Conservation (phyloP, 2,888 invertebrate genomes). For the Caenorhabditis auriculariae region DNA sequence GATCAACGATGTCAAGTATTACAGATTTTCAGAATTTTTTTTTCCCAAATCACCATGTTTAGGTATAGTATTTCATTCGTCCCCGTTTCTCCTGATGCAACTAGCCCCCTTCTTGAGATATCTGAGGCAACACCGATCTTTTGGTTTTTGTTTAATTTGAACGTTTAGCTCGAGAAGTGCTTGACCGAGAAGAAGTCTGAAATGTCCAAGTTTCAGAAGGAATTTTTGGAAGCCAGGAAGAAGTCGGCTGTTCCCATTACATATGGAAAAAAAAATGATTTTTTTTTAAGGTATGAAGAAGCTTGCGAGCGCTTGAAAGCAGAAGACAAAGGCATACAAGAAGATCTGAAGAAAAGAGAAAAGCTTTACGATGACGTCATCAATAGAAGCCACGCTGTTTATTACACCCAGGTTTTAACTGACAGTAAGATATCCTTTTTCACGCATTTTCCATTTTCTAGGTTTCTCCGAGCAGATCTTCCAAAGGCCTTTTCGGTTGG, state of each 20-base stretch:
- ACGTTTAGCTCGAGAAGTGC: slow-evolving; percentile 27
- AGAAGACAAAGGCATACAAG: slow-evolving; percentile 53
- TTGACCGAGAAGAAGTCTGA: slow-evolving; percentile 56
- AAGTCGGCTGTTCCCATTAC: slow-evolving; percentile 43
- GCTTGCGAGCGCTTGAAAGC: slow-evolving; percentile 48
- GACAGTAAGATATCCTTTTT: neutral
- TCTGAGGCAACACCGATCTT: slow-evolving; percentile 6
- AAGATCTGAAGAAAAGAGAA: slow-evolving; percentile 47
- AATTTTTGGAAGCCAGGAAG: slow-evolving; percentile 57
- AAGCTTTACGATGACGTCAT: slow-evolving; percentile 52
- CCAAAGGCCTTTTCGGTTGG: slow-evolving; percentile 32
- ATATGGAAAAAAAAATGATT: slow-evolving; percentile 4
- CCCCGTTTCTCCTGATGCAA: slow-evolving; percentile 38
- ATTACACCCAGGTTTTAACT: slow-evolving; percentile 10
- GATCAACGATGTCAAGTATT: slow-evolving; percentile 56
- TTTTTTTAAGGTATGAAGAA: slow-evolving; percentile 47
- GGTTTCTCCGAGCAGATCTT: slow-evolving; percentile 27
- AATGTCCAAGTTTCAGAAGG: slow-evolving; percentile 60
- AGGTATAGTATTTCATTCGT: slow-evolving; percentile 57
- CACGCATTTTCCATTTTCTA: neutral
- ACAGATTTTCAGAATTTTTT: neutral
- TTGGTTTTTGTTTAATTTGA: slow-evolving; percentile 3
- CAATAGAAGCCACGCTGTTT: slow-evolving; percentile 17
- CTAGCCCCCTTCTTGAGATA: slow-evolving; percentile 32
- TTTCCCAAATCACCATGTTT: neutral